Base-by-base conservation (phyloP, 37 sponge, comb jelly and placozoan genomes). In the Oopsacas minuta region DNA sequence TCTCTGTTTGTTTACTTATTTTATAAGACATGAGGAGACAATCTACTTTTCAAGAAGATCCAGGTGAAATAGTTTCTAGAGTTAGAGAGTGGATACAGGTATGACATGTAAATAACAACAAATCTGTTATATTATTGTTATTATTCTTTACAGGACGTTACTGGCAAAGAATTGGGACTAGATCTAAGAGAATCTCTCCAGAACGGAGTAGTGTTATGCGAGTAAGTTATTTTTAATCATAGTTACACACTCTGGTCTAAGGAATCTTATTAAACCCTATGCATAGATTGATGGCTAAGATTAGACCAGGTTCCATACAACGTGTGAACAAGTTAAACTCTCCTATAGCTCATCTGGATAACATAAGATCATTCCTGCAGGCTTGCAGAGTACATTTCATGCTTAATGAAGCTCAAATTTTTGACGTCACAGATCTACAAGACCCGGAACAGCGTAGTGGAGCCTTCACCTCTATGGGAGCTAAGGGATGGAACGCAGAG, bases 381-480 rank as follows among this genome's bases (percentile, higher is more conserved):
- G 90, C 86, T 0, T 94, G 95, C 85, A 83, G 88, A 39, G 46
- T 81, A 0, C 37, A 83, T 0, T 84, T 94, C 35, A 90, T 88
- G 35, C 85, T 94, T 53, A 91, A 89, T 15, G 89, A 87, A 36
- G 86, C 84, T 0, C 95, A 94, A 52, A 81, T 92, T 5, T 94
- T 94, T 89, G 95, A 92, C 36, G 36, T 82, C 23, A 92, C 88
- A 36, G 95, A 94, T 85, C 87, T 94, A 36, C 91, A 92, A 46
- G 90, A 84, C 37, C 87, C 88, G 75, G 53, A 37, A n/a, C 84
- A 34, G 34, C 51, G 83, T 1, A 0, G 39, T 0, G 36, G 36
- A 38, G 22, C 17, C 75, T 61, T 12, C 75, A 12, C 75, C 28
- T 61, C 75, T 34, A 20, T 34, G 32, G 75, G 75, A 34, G 28